Conservation (phyloP, 1,140 invertebrate genomes). For the Helicoverpa armigera region DNA sequence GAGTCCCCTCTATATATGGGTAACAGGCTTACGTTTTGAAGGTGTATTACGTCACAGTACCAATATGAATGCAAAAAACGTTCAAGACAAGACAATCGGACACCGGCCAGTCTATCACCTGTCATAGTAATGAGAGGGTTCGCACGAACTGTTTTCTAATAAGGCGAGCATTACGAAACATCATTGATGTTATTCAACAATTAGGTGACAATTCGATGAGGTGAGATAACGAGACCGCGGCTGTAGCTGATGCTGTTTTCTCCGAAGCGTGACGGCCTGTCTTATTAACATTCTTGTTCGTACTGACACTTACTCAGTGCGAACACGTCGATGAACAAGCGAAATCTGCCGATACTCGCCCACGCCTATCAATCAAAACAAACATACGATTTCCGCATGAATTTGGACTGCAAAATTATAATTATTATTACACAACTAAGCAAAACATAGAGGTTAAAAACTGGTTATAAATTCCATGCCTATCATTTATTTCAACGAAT, state of each 20-base stretch:
- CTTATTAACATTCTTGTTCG: conserved; percentile 64
- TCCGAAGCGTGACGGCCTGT: conserved; percentile 53
- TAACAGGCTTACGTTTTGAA: conserved; percentile 9
- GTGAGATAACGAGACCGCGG: conserved; percentile 53
- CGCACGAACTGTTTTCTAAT: conserved; percentile 58
- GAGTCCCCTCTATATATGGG: conserved; percentile 1
- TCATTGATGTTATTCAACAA: conserved; percentile 63
- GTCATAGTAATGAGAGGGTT: conserved; percentile 57
- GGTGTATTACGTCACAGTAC: conserved; percentile 36
- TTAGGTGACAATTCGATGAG: conserved; percentile 60
- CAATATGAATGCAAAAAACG: conserved; percentile 52
- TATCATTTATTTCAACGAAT: conserved; percentile 43
- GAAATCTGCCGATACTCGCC: conserved; percentile 56
- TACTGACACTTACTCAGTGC: conserved; percentile 47
- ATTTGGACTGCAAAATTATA: conserved; percentile 46
- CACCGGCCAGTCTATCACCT: conserved; percentile 55
- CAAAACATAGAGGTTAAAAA: conserved; percentile 35
- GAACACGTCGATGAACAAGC: conserved; percentile 47
- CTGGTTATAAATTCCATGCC: conserved; percentile 30
- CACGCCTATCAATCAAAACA: conserved; percentile 58
- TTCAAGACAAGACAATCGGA: conserved; percentile 52
- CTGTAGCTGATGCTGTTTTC: conserved; percentile 52
- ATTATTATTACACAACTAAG: conserved; percentile 49
- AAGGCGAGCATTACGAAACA: conserved; percentile 57
- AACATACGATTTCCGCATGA: conserved; percentile 53